Evolutionary conservation across 2,888 invertebrate genomes (phyloP), one percentile per base, ranked within the genome.

Genomic region (Tromatobia lineatoria): DNA sequence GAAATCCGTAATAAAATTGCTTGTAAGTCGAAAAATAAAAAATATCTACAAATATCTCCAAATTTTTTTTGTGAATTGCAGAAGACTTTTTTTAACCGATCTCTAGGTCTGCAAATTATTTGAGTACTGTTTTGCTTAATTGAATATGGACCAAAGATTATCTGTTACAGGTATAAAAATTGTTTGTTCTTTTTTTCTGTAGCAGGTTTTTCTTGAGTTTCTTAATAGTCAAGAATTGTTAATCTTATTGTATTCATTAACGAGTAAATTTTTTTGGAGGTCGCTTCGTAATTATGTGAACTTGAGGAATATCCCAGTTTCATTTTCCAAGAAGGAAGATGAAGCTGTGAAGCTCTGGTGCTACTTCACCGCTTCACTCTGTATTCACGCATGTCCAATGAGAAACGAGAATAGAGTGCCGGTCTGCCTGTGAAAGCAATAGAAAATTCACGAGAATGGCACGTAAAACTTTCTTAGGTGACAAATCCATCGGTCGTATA

Each of bases 401-500:
- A 47, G 42, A 61, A 25, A 47, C 29, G 64, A 23, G 70, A 77
- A 78, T 71, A 59, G 11, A 78, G n/a, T 47, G 18, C 38, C 42
- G 13, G 20, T 25, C 38, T 18, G 11, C 42, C 34, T n/a, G 45
- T 38, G 57, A 59, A 18, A 64, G 25, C 25, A 69, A 73, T 80
- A 75, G 85, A 80, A 89, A 90, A 91, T 90, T 90, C 88, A 90
- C 80, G 85, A 75, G 85, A 88, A 57, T 78, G 85, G 85, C 81
- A 66, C 81, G 88, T 91, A 91, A 91, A 92, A 91, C 90, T 88
- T 91, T 90, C 89, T 88, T 82, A 85, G 89, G 89, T 90, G 91
- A 91, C 90, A 92, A 92, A 92, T 92, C 91, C 90, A 92, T 92
- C 88, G 91, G 89, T 90, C 90, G 89, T 91, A 90, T 89, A 87